Conservation (phyloP, 2,797 vertebrate species). For the Sebastes trivittatus region DNA sequence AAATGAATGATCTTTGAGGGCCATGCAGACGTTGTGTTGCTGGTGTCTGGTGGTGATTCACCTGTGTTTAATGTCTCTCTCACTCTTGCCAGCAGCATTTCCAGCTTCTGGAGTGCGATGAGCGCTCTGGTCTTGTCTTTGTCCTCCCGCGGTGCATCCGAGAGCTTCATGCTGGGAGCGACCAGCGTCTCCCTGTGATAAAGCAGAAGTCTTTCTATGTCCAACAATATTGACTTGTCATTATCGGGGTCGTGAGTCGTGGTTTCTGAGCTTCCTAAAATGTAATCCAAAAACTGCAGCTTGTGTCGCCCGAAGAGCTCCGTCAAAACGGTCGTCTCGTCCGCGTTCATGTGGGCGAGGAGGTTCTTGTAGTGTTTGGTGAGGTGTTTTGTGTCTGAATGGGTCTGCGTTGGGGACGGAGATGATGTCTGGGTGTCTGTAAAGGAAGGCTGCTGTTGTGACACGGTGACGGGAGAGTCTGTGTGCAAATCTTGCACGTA, state of each 20-base stretch:
- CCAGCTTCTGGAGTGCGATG: slow-evolving; percentile 75
- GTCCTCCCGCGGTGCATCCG: slow-evolving; percentile 49
- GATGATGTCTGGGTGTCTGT: neutral
- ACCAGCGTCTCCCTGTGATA: slow-evolving; percentile 58
- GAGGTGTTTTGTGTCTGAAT: slow-evolving; percentile 6
- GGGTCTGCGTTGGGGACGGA: neutral
- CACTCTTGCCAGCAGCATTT: slow-evolving; percentile 72
- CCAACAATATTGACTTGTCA: slow-evolving; percentile 68
- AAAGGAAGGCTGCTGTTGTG: slow-evolving; percentile 9
- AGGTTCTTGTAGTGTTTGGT: slow-evolving; percentile 66
- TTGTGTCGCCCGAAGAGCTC: slow-evolving; percentile 73
- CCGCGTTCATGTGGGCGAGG: slow-evolving; percentile 49
- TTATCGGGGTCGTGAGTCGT: slow-evolving; percentile 32
- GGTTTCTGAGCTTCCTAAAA: slow-evolving; percentile 47
- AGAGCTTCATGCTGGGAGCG: slow-evolving; percentile 26
- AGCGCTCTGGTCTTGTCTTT: slow-evolving; percentile 41
- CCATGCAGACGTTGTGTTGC: slow-evolving; percentile 44
- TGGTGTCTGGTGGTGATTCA: slow-evolving; percentile 49
- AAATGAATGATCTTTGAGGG: slow-evolving; percentile 6
- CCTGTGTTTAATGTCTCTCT: slow-evolving; percentile 68
- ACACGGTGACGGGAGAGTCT: neutral
- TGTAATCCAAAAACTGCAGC: slow-evolving; percentile 77
- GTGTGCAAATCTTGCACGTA: neutral
- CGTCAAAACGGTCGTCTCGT: slow-evolving; percentile 48
- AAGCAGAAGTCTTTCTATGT: slow-evolving; percentile 73